Base-by-base conservation (phyloP, 2,113 vertebrate species). In the Oncorhynchus keta region DNA sequence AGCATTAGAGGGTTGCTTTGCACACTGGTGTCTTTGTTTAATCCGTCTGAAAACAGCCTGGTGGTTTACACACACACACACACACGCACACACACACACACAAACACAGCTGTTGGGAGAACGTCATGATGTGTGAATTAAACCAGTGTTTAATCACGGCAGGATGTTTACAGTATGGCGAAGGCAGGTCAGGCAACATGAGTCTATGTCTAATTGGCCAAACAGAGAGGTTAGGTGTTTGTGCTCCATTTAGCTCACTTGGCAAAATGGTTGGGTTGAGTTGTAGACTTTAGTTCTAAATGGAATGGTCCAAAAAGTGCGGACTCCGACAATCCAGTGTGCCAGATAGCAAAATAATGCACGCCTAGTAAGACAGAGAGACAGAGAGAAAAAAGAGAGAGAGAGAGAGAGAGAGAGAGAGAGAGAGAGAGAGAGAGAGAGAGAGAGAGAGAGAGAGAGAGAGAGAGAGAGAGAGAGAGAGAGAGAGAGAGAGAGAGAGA, bases 11-110 rank as follows among this genome's bases (percentile, higher is more conserved):
- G 51, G 16, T 55, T 62, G 80, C 51, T 64, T 64, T 3, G 78
- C 90, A 93, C 92, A 92, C 88, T 90, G 84, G 77, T 26, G 72
- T 87, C 91, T 93, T 92, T 92, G 90, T 93, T 81, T 80, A 81
- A 70, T 77, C 74, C 51, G 85, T 84, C 81, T 81, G 73, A 83
- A 89, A 90, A 89, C 83, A 90, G 75, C 74, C 83, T 3, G 24
- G 5, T 48, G 77, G 79, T 86, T 86, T 86, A 83, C 74, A 24
- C 69, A 81, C 85, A 79, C 79, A 74, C 62, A 59, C 57, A 69
- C 65, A 76, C 76, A 85, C 79, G 77, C 57, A 72, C 30, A 68
- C 62, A 79, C 73, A 84, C 64, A 70, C 28, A 72, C 66, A 75
- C 70, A 82, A 71, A 70, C 35, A 68, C 66, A 81, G 77, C 72